These are phyloP conservation scores for Macquaria ambigua DNA, from an alignment of 2,113 vertebrate species.

Conservation along the genomic window DNA sequence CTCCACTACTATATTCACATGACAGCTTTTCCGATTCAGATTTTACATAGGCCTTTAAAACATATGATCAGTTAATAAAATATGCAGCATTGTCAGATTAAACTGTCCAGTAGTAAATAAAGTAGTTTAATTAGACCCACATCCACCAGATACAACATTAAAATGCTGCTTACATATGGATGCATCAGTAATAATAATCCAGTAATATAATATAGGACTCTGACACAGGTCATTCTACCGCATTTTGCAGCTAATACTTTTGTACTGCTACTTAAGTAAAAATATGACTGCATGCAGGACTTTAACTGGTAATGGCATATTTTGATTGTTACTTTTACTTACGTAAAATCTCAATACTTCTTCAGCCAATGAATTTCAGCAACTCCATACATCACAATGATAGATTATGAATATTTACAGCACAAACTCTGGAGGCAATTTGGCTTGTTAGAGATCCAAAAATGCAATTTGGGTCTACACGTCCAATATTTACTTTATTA, in stretches of 20 bases:
- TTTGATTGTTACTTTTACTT: neutral
- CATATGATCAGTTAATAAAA: neutral
- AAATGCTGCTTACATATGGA: neutral
- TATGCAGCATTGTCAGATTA: neutral
- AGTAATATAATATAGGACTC: neutral
- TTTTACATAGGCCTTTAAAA: neutral
- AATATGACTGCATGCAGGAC: too few relatives aligned
- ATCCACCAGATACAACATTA: neutral
- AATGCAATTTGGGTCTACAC: neutral
- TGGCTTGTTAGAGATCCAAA: neutral
- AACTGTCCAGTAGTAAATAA: neutral
- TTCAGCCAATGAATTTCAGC: neutral
- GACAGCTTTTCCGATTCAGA: neutral
- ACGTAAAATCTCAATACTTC: neutral
- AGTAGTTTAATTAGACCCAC: neutral
- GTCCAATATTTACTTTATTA: neutral
- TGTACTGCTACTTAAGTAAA: too few relatives aligned
- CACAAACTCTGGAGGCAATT: neutral
- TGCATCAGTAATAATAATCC: neutral
- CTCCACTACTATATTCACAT: neutral
- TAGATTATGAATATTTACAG: neutral
- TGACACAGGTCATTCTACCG: too few relatives aligned
- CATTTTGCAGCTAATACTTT: too few relatives aligned
- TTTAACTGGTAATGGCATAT: too few relatives aligned
- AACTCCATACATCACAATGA: neutral